Evolutionary conservation across 2,888 invertebrate species (phyloP), one percentile per base, ranked within the genome.

Genomic region (Yponomeuta malinellus): DNA sequence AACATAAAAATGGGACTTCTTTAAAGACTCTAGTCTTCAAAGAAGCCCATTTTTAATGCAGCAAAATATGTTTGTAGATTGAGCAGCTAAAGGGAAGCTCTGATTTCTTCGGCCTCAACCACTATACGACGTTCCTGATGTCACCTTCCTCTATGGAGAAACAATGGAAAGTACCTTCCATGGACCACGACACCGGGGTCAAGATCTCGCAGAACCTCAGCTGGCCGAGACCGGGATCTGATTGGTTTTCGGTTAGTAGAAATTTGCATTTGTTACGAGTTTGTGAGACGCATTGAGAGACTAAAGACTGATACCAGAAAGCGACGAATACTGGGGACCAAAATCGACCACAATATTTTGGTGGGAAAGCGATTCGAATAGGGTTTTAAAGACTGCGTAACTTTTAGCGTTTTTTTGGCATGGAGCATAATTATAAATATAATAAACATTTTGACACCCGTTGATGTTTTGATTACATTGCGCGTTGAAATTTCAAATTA

Each of bases 31-130:
- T 23, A 23, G 23, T 23, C 23, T 23, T 23, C 23, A 23, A 23
- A 23, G 23, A 23, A 23, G 23, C 23, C 23, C 23, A 23, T 23
- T 23, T 23, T 23, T 23, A 23, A 23, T 23, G 23, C 2, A 59
- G 15, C 12, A 1, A 0, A 15, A 5, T 59, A 12, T 59, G 52
- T 59, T 59, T 15, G 52, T 75, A 91, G 94, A 86, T 78, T 74
- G 77, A 77, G 48, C 76, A 79, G 73, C 59, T 91, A 15, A 81
- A 78, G 68, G 90, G 90, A 8, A 88, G 93, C 69, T 86, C 93
- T 1, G 94, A 95, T 76, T 94, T 94, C 79, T 89, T 94, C 68
- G 94, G 94, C 0, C 76, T 94, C 31, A 94, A 95, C 76, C 93
- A 93, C 75, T 95, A 95, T 77, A 92, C 93, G 0, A 85, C 90